Conservation (phyloP, 2,113 vertebrate species). For the Pelecanus crispus region DNA sequence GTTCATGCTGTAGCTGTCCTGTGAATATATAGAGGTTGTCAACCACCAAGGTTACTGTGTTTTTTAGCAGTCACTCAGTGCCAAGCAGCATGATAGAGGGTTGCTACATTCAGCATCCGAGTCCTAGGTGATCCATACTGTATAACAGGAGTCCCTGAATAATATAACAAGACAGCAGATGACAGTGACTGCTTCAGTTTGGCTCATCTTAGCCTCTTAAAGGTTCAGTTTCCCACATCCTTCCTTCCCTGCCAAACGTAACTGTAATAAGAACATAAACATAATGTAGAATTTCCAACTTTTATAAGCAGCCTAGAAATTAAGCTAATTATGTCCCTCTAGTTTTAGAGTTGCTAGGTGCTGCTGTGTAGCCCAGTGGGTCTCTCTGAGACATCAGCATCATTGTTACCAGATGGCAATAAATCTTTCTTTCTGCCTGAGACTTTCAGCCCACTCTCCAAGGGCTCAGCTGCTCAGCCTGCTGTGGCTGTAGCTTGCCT, state of each 20-base stretch:
- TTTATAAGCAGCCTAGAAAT: background rate
- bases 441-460: background rate
- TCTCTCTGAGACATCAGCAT: background rate
- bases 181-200: background rate
- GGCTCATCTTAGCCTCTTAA: background rate
- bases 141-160: constrained; percentile 30
- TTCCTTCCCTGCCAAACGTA: background rate
- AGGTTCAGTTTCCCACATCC: background rate
- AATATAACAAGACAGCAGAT: constrained; percentile 34
- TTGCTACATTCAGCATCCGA: background rate
- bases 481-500: background rate
- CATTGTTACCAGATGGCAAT: constrained; percentile 7
- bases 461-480: constrained; percentile 46
- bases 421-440: constrained; percentile 32
- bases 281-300: background rate
- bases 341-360: background rate
- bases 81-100: constrained; percentile 40
- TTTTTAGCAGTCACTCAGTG: constrained; percentile 49
- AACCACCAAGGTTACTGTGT: constrained; percentile 42
- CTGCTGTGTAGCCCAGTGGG: background rate
- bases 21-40: constrained; percentile 40
- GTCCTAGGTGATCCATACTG: background rate
- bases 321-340: background rate
- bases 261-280: background rate
- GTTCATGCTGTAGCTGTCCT: constrained; percentile 11